A percentile compares a stretch with the other conserved stretches of the same genome.
Conservation (phyloP, 2,888 invertebrate genomes). For the Acrocera orbiculus region DNA sequence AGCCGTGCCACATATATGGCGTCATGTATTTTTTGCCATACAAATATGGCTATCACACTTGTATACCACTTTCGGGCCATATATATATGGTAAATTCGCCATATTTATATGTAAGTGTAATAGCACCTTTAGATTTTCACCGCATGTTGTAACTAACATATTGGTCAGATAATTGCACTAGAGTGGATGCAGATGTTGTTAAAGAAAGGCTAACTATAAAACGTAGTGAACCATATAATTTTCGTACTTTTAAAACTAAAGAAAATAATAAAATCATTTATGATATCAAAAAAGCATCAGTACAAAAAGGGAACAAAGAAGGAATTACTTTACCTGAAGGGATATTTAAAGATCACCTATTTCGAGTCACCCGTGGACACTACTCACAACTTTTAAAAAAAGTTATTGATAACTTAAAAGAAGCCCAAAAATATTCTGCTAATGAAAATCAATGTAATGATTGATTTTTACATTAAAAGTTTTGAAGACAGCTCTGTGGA, state of each 20-base stretch:
- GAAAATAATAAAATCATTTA: slow-evolving; percentile 37
- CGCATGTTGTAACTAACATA: slow-evolving; percentile 70
- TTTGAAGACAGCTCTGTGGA: slow-evolving; percentile 59
- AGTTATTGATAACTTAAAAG: slow-evolving; percentile 45
- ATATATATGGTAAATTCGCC: too few species aligned
- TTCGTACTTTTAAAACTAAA: slow-evolving; percentile 61
- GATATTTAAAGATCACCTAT: slow-evolving; percentile 41
- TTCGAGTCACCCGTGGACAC: slow-evolving; percentile 53
- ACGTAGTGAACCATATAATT: slow-evolving; percentile 62
- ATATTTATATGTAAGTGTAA: too few species aligned
- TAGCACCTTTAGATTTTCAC: slow-evolving; percentile 58
- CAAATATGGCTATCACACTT: too few species aligned
- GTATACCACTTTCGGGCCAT: too few species aligned
- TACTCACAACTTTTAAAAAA: slow-evolving; percentile 48
- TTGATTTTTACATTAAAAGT: slow-evolving; percentile 57
- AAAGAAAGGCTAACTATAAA: slow-evolving; percentile 55
- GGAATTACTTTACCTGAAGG: slow-evolving; percentile 39
- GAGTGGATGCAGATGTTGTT: slow-evolving; percentile 50
- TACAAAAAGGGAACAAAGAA: slow-evolving; percentile 34
- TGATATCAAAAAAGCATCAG: slow-evolving; percentile 51
- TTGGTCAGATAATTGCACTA: slow-evolving; percentile 68
- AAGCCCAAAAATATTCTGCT: slow-evolving; percentile 48
- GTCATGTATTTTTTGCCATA: too few species aligned
- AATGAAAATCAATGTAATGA: slow-evolving; percentile 61
- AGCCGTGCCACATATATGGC: too few species aligned